Evolutionary conservation across 2,113 vertebrate genomes (phyloP), one percentile per base, ranked within the genome.

Genomic region (Theropithecus gelada): DNA sequence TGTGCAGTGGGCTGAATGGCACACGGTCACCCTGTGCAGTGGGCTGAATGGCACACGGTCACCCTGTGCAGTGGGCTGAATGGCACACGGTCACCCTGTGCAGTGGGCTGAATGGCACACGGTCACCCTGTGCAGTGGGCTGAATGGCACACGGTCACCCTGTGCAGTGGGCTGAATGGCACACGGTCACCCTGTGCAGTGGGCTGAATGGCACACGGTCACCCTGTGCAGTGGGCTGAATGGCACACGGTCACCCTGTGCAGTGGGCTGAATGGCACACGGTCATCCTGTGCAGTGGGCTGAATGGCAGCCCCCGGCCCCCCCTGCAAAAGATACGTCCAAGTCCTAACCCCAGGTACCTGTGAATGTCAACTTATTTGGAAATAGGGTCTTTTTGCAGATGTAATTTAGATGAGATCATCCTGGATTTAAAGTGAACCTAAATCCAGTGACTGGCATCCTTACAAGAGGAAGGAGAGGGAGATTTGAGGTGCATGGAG

Each of bases 241-340:
- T 17, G 23, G 23, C 0, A 0, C 48, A 50, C 13, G 48, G 48
- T 14, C 12, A 14, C 12, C 50, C 14, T 52, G 50, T 52, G 50
- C 50, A 5, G 50, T 4, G 50, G 50, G 50, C 50, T 16, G 50
- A 50, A 4, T 9, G 5, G 25, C 48, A 50, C 48, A 61, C 55
- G 50, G 50, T 78, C 35, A 22, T 20, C 35, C 4, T 13, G 0
- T 30, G 84, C 9, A 14, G 11, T 6, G n/a, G 17, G 12, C 22
- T 83, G 52, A 64, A 48, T 16, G 25, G 20, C 0, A 0, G 27
- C 12, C 61, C 27, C 61, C 2, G 2, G 2, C 12, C 2, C 27
- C 27, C 40, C 32, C 25, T 13, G 4, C n/a, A 11, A 30, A 64
- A 48, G 38, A 18, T 38, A 2, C 0, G 6, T 3, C 52, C 25